Conservation (phyloP, 2,888 invertebrate species). For the Athrips mouffetella region DNA sequence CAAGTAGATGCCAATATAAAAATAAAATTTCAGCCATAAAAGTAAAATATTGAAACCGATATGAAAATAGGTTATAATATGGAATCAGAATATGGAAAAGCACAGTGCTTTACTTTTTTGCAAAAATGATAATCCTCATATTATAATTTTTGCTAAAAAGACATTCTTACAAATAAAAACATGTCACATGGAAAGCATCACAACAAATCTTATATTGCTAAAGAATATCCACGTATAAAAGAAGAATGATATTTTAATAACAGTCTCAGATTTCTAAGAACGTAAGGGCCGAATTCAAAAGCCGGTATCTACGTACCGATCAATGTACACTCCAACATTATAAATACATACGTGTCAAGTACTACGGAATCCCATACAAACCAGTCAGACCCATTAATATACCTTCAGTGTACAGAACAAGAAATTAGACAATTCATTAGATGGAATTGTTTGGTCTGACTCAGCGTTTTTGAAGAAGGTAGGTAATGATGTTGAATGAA, state of each 20-base stretch:
- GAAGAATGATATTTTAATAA: conserved; percentile 21
- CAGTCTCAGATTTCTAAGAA: conserved; percentile 25
- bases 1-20: no score
- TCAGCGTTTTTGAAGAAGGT: conserved; percentile 44
- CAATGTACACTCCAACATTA: conserved; percentile 23
- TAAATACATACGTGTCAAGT: conserved; percentile 28
- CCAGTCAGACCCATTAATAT: conserved; percentile 45
- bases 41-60: no score
- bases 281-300: conserved; percentile 25
- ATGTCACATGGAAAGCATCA: no score
- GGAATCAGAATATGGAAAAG: no score
- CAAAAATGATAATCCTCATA: no score
- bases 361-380: conserved; percentile 32
- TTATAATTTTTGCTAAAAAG: no score
- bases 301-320: conserved; percentile 24
- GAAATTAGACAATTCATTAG: conserved; percentile 74
- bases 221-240: not conserved
- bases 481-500: conserved; percentile 14
- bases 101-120: no score
- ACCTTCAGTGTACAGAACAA: conserved; percentile 50
- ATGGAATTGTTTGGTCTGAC: conserved; percentile 64
- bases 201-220: not conserved
- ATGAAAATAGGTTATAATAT: no score
- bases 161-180: not conserved
- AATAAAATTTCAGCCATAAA: no score